A percentile compares a stretch with the other conserved stretches of the same genome.
phyloP scores from a whole-genome alignment of 2,113 vertebrate species.

The Scolopax mira region DNA sequence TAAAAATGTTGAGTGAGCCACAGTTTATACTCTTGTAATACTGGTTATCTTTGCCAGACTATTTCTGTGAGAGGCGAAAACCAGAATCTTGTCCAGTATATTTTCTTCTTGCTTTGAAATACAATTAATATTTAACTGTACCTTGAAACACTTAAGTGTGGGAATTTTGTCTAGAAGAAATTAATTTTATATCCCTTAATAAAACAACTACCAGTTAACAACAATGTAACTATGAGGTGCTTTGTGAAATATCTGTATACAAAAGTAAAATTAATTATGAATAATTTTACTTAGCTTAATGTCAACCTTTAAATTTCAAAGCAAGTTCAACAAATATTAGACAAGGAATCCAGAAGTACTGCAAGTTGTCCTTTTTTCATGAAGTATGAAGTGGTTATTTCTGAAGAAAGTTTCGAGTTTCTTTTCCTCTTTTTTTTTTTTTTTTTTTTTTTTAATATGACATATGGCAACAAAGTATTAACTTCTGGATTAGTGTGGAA shows the following conservation, averaged over 20 bases:
- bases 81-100: neutral
- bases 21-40: neutral
- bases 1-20: neutral
- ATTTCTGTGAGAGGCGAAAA: neutral
- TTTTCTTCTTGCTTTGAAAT: constrained; percentile 23
- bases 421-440: neutral
- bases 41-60: neutral
- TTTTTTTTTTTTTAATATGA: neutral
- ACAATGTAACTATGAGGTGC: neutral
- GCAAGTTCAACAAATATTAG: neutral
- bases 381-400: neutral
- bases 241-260: neutral
- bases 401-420: neutral
- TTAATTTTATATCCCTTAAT: neutral
- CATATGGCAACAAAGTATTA: neutral
- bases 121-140: neutral
- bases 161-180: neutral
- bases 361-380: neutral
- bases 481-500: neutral
- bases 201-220: neutral
- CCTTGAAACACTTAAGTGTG: neutral
- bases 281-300: neutral
- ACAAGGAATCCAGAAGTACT: neutral
- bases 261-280: neutral
- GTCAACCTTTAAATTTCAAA: neutral